phyloP scores from a whole-genome alignment of 2,113 vertebrate species.

The Brachyhypopomus gauderio region DNA sequence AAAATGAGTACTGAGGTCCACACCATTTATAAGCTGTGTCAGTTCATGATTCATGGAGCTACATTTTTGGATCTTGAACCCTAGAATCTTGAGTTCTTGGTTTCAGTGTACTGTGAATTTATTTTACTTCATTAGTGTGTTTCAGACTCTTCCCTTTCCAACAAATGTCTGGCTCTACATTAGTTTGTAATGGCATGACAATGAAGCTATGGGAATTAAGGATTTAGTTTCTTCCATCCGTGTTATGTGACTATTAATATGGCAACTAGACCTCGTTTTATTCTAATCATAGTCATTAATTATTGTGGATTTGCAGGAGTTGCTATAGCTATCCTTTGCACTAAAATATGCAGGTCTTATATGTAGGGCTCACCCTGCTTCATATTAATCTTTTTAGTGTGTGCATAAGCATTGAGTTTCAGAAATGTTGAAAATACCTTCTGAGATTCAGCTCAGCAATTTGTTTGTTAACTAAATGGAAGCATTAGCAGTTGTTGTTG shows the following conservation, averaged over 20 bases:
- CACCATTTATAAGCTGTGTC: neutral
- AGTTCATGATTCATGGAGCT: no score
- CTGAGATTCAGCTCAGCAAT: neutral
- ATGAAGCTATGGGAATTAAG: neutral
- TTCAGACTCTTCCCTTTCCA: neutral
- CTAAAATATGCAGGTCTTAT: no score
- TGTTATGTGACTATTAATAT: neutral
- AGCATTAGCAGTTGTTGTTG: neutral
- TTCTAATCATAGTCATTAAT: no score
- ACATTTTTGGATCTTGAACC: no score
- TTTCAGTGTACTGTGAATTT: no score
- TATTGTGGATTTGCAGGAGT: no score
- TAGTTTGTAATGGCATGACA: neutral
- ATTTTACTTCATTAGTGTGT: neutral
- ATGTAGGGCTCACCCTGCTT: no score
- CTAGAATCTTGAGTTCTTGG: no score
- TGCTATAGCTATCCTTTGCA: no score
- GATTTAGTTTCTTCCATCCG: neutral
- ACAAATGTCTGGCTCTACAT: neutral
- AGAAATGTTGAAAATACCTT: neutral
- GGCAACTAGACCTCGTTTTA: no score
- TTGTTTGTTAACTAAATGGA: neutral
- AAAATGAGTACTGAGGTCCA: neutral
- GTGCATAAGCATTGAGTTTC: neutral
- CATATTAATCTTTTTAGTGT: no score